A percentile compares a stretch with the other conserved stretches of the same genome.
phyloP scores from a whole-genome alignment of 2,888 invertebrate genomes.

The Ernsta delagoae region DNA sequence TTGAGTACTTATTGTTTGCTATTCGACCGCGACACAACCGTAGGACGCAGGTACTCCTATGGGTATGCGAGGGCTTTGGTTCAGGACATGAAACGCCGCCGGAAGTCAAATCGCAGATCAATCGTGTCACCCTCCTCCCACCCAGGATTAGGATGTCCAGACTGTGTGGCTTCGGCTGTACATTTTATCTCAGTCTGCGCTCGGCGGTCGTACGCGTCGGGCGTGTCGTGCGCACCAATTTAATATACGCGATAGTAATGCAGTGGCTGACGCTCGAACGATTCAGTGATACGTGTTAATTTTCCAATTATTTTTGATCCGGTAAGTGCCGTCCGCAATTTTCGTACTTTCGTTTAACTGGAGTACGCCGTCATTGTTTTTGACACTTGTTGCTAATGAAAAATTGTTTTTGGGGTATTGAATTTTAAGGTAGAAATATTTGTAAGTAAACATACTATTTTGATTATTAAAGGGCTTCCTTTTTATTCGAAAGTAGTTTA shows the following conservation, averaged over 20 bases:
- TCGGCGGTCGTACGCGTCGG: conserved; percentile 53
- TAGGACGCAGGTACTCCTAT: conserved; percentile 26
- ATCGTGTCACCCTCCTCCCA: conserved; percentile 60
- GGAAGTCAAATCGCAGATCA: conserved; percentile 73
- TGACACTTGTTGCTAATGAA: conserved; percentile 27
- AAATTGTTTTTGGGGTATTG: not conserved
- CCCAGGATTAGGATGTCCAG: conserved; percentile 61
- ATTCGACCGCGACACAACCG: not conserved
- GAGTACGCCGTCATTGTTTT: not conserved
- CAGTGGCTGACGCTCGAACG: conserved; percentile 59
- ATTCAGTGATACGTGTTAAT: conserved; percentile 54
- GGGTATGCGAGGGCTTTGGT: conserved; percentile 52
- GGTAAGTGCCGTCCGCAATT: conserved; percentile 30
- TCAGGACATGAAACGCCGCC: conserved; percentile 68
- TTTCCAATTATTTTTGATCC: conserved; percentile 28
- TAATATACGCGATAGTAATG: conserved; percentile 57
- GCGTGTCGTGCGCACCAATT: conserved; percentile 45
- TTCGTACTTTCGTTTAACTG: not conserved
- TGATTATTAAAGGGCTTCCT: conserved; percentile 84
- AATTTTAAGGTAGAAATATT: no score
- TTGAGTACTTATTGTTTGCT: no score
- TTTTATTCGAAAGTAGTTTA: no score
- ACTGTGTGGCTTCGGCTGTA: conserved; percentile 45
- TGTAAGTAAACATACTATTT: no score
- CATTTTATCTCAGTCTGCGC: conserved; percentile 57